Percentiles rank a stretch among this genome's conserved stretches.
Evolutionary conservation across 1,140 invertebrate genomes (phyloP).

Genomic region (Neodiprion pinetum): DNA sequence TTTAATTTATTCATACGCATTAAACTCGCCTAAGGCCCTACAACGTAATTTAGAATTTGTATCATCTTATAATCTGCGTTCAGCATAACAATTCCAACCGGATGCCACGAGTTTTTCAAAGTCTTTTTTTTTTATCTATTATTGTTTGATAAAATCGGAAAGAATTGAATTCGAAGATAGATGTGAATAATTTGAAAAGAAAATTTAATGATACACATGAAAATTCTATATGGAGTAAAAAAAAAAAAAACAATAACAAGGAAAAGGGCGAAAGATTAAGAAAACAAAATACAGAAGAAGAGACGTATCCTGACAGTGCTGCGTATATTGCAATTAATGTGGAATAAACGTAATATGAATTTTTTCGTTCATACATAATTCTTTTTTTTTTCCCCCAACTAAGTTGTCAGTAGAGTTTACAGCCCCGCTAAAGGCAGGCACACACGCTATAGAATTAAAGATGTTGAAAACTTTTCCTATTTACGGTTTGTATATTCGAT

Average conservation of each 20-base stretch:
- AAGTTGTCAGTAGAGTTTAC: no score
- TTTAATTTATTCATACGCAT: neutral
- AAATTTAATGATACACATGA: neutral
- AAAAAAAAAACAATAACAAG: neutral
- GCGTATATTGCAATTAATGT: neutral
- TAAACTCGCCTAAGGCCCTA: neutral
- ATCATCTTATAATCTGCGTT: neutral
- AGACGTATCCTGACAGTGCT: neutral
- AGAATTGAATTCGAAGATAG: no score
- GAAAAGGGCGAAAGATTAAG: no score
- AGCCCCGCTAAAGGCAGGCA: no score
- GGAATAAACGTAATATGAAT: no score
- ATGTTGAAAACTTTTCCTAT: neutral
- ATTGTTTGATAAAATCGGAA: no score
- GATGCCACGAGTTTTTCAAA: neutral
- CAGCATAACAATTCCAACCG: constrained; percentile 1
- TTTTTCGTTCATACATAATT: no score
- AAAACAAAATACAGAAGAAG: no score
- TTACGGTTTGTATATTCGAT: neutral
- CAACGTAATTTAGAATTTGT: constrained; percentile 2
- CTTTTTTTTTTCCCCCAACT: no score
- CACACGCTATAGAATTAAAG: no score
- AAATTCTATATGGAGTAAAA: neutral
- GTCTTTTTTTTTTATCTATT: no score
- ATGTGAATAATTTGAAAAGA: neutral